Conservation (phyloP, 2,113 vertebrate species). For the Canis aureus region DNA sequence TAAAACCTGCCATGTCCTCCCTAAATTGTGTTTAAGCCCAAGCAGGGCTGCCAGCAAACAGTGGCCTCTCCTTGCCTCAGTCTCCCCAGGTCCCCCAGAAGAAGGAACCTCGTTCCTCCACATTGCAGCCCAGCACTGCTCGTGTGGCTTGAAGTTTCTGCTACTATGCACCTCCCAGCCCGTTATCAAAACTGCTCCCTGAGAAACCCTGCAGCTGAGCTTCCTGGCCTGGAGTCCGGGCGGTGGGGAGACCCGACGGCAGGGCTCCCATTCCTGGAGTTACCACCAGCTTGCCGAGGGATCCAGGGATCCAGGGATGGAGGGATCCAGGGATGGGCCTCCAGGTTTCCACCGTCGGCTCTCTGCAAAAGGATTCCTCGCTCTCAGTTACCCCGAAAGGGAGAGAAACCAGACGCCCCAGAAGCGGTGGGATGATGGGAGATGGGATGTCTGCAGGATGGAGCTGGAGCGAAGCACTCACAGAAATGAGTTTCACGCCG, state of each 20-base stretch:
- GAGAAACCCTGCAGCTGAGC: background rate
- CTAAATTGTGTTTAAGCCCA: background rate
- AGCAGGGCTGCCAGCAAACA: background rate
- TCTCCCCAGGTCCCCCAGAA: background rate
- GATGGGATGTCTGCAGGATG: too few species aligned
- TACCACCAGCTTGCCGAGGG: too few species aligned
- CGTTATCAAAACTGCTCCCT: background rate
- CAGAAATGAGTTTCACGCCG: too few species aligned
- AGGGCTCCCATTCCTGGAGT: background rate
- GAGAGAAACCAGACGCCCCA: too few species aligned
- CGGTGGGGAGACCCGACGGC: fast-evolving
- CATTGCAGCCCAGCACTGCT: background rate
- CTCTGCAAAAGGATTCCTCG: too few species aligned
- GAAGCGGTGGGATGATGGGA: too few species aligned
- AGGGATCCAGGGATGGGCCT: too few species aligned
- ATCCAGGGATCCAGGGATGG: too few species aligned
- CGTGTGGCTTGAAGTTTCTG: fast-evolving
- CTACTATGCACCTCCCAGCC: background rate
- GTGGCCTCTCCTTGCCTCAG: background rate
- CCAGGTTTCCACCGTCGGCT: too few species aligned
- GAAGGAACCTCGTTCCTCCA: background rate
- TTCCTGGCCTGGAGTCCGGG: background rate
- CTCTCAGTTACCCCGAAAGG: too few species aligned
- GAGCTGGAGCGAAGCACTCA: too few species aligned
- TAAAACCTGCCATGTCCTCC: background rate